These are phyloP conservation scores for Sylvilagus bachmani DNA, from an alignment of 2,113 vertebrate species.

Conservation along the genomic window DNA sequence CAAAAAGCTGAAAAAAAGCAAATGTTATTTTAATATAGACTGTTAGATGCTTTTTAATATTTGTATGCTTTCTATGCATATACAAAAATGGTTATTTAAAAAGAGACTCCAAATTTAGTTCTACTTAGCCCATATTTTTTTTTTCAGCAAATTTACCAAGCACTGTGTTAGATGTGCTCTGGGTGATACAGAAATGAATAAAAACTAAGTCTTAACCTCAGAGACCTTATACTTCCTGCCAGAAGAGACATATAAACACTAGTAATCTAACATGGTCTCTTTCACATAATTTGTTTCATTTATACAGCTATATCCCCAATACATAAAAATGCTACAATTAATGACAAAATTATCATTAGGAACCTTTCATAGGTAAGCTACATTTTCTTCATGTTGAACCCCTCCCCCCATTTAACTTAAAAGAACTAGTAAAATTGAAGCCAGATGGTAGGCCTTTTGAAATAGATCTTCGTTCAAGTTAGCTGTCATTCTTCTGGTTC, in stretches of 20 bases:
- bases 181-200: slow-evolving; percentile 4
- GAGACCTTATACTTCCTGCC: neutral
- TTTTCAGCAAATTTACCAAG: neutral
- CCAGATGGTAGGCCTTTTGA: neutral
- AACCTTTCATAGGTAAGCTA: neutral
- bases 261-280: neutral
- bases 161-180: neutral
- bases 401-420: neutral
- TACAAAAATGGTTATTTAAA: slow-evolving; percentile 26
- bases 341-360: slow-evolving; percentile 12
- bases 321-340: neutral
- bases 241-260: neutral
- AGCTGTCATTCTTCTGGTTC: slow-evolving; percentile 39
- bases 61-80: neutral
- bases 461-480: slow-evolving; percentile 8
- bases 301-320: neutral
- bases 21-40: neutral
- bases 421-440: slow-evolving; percentile 52
- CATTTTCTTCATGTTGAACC: neutral
- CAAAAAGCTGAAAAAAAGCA: slow-evolving; percentile 44
- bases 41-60: slow-evolving; percentile 29
- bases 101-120: neutral
- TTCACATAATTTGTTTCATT: slow-evolving; percentile 37
- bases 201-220: slow-evolving; percentile 2
- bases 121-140: neutral